phyloP scores from a whole-genome alignment of 2,797 vertebrate species.

The Sebastes iracundus region DNA sequence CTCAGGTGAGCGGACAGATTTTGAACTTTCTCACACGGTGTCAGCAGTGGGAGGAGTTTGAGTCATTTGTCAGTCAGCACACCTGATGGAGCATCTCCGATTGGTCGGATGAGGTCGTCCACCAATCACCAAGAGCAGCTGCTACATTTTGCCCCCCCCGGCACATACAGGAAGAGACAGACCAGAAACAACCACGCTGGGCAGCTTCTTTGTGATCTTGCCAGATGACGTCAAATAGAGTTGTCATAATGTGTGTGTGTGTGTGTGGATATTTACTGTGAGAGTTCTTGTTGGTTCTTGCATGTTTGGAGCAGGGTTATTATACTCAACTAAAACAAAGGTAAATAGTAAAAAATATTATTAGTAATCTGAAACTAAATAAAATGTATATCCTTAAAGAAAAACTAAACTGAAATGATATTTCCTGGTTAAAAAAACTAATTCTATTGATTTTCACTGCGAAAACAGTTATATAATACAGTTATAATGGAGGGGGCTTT shows the following conservation, averaged over 20 bases:
- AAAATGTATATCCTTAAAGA: no score
- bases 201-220: background rate
- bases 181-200: background rate
- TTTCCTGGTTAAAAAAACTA: no score
- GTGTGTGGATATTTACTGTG: no score
- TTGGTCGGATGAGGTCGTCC: conserved; percentile 13
- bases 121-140: conserved; percentile 1
- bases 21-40: conserved; percentile 23
- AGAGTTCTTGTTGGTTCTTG: background rate
- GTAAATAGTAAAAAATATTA: no score
- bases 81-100: background rate
- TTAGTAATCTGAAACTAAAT: no score
- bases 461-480: no score
- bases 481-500: no score
- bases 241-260: no score
- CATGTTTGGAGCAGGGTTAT: background rate
- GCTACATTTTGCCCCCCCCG: background rate
- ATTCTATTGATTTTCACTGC: no score
- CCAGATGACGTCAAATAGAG: background rate
- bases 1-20: conserved; percentile 15
- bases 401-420: no score
- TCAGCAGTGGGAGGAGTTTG: conserved; percentile 17
- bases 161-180: background rate
- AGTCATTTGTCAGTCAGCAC: background rate
- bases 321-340: no score